A percentile compares a stretch with the other conserved stretches of the same genome.
These are phyloP conservation scores for Myotis pilosus DNA, from an alignment of 2,797 vertebrate genomes.

Conservation along the genomic window DNA sequence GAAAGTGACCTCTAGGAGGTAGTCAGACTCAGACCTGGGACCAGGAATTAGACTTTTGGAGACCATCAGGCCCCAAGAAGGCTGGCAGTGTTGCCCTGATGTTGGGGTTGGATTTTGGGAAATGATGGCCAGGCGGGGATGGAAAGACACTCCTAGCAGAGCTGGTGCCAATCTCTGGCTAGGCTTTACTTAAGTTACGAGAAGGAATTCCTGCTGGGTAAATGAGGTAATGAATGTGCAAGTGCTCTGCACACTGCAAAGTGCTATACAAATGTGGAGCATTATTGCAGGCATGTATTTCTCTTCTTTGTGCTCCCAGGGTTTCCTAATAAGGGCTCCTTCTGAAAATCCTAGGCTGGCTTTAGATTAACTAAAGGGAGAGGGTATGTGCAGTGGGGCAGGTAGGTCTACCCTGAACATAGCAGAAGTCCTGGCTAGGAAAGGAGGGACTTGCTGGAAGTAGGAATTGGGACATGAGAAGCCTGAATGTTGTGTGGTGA, in stretches of 20 bases:
- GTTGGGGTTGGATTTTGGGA: neutral
- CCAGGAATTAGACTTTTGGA: neutral
- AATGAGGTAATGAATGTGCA: constrained; percentile 73
- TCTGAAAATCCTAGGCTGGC: constrained; percentile 40
- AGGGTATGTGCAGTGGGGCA: neutral
- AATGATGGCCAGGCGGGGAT: neutral
- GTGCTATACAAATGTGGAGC: constrained; percentile 66
- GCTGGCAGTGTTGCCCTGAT: neutral
- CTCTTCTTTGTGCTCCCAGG: constrained; percentile 65
- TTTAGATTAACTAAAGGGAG: constrained; percentile 53
- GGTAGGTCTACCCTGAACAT: neutral
- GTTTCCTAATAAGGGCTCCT: constrained; percentile 61
- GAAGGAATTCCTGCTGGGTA: constrained; percentile 69
- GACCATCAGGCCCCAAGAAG: neutral
- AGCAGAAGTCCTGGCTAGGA: constrained; percentile 7
- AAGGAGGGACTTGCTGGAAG: neutral
- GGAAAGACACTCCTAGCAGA: neutral
- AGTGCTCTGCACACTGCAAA: constrained; percentile 71
- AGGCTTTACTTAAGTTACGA: constrained; percentile 70
- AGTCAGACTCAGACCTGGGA: neutral
- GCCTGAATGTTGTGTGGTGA: neutral
- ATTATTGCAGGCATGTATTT: constrained; percentile 64
- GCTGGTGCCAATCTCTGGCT: constrained; percentile 40
- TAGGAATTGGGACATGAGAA: neutral
- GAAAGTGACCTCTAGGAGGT: neutral